Evolutionary conservation across 2,888 invertebrate species (phyloP), one percentile per base, ranked within the genome.

Genomic region (Odontocolon sp.): DNA sequence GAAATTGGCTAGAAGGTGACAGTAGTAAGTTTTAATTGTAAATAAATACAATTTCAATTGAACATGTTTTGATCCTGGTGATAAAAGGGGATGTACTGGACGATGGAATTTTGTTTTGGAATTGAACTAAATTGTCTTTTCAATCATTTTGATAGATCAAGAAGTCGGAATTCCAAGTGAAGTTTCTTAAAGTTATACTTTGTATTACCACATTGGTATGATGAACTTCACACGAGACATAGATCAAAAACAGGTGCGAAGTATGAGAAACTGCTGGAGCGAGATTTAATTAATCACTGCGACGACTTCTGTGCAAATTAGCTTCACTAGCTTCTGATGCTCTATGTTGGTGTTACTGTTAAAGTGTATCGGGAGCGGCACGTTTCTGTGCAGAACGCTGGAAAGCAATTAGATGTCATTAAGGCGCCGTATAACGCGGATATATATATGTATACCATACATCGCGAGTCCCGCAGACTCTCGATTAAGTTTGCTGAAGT

Each of bases 381-480:
- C 66, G 75, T 86, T 85, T 87, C 83, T 84, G 85, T 80, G 85
- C 87, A 83, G 85, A 83, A 84, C 82, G 84, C 87, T 87, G 89
- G 86, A 88, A 89, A 89, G 88, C 88, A 89, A 90, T 90, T 89
- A 88, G 85, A 80, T 83, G 85, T 90, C 88, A 88, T 90, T 89
- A 89, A 82, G 80, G 77, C 79, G 84, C 83, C 79, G 77, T 68
- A 64, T 59, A 70, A 66, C 72, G 78, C 68, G 73, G 59, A 69
- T 45, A 52, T 36, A 57, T 31, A 18, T 57, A 67, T 54, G 9
- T 47, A 47, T 45, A 45, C 54, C 8, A 33, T 45, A 56, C 45
- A 56, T 38, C 61, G 61, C 68, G 64, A 56, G 47, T 36, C 38
- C 64, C 73, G 79, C 78, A 59, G 72, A 75, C 75, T 83, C 88